Conservation (phyloP, 2,797 vertebrate genomes). For the Amblyopsis hoosieri region DNA sequence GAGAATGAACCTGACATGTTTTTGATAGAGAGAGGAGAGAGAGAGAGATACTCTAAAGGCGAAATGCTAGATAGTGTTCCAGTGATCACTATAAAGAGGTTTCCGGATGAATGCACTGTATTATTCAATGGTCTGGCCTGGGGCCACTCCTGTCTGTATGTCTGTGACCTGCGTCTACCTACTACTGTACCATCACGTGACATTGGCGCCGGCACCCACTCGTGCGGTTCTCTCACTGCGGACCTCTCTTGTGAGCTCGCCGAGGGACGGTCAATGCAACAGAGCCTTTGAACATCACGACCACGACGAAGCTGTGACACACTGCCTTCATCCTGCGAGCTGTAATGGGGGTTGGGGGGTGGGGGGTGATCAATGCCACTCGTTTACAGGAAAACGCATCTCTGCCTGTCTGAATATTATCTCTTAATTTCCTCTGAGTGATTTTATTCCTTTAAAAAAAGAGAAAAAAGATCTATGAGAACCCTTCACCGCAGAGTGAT, state of each 20-base stretch:
- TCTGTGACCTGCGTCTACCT: slow-evolving; percentile 26
- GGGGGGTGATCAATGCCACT: no score
- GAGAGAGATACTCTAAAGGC: not conserved
- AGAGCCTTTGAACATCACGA: slow-evolving; percentile 4
- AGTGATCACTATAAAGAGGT: slow-evolving; percentile 21
- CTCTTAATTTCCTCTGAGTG: no score
- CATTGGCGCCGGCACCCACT: not conserved
- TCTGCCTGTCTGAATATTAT: no score
- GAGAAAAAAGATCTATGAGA: slow-evolving; percentile 6
- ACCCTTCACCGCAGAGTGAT: slow-evolving; percentile 29
- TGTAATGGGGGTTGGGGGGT: not conserved
- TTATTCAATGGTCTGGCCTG: slow-evolving; percentile 2
- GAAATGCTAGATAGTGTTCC: slow-evolving; percentile 10
- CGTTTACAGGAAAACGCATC: no score
- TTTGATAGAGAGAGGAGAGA: no score
- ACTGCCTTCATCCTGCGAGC: not conserved
- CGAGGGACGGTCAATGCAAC: slow-evolving; percentile 12
- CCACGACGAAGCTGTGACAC: slow-evolving; percentile 1
- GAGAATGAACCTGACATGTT: no score
- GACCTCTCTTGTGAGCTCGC: not conserved
- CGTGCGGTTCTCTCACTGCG: not conserved
- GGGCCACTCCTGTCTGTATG: slow-evolving; percentile 9
- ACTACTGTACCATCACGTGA: slow-evolving; percentile 10
- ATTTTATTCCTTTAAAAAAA: slow-evolving; percentile 17
- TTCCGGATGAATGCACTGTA: slow-evolving; percentile 26